Evolutionary conservation across 2,113 vertebrate species (phyloP).

Genomic region (Hyperopisus bebe): DNA sequence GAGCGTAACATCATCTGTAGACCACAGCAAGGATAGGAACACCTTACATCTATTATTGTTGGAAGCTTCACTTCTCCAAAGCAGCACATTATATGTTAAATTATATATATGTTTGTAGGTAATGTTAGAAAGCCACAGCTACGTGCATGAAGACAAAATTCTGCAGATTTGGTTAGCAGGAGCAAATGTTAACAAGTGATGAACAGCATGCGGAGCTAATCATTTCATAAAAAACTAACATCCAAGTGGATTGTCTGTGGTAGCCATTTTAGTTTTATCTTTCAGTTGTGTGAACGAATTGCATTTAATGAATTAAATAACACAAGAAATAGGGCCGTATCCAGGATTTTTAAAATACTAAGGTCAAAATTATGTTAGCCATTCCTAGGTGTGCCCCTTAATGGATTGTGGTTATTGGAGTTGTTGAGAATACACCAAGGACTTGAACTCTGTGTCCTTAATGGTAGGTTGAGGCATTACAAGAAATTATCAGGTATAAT

Average conservation of each 20-base stretch:
- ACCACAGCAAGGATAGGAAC: background rate
- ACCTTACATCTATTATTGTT: background rate
- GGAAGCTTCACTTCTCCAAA: background rate
- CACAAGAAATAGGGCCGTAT: background rate
- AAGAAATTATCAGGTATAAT: background rate
- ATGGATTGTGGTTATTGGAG: too few relatives aligned
- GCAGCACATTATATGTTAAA: background rate
- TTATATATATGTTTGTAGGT: background rate
- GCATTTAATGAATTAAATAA: background rate
- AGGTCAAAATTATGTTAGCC: too few relatives aligned
- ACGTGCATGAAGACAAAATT: background rate
- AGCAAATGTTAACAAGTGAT: background rate
- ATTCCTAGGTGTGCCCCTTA: too few relatives aligned
- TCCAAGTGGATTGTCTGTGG: background rate
- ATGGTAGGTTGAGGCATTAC: too few relatives aligned
- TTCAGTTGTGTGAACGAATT: background rate
- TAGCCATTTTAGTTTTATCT: background rate
- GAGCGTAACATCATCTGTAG: background rate
- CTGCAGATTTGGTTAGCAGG: background rate
- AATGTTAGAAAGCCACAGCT: background rate
- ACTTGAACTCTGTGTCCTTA: too few relatives aligned
- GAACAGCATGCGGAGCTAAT: background rate
- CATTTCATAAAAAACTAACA: background rate
- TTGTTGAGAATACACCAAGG: too few relatives aligned
- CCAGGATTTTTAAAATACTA: too few relatives aligned